A percentile compares a stretch with the other conserved stretches of the same genome.
phyloP scores from a whole-genome alignment of 2,888 invertebrate genomes.

The Antheraea assamensis region DNA sequence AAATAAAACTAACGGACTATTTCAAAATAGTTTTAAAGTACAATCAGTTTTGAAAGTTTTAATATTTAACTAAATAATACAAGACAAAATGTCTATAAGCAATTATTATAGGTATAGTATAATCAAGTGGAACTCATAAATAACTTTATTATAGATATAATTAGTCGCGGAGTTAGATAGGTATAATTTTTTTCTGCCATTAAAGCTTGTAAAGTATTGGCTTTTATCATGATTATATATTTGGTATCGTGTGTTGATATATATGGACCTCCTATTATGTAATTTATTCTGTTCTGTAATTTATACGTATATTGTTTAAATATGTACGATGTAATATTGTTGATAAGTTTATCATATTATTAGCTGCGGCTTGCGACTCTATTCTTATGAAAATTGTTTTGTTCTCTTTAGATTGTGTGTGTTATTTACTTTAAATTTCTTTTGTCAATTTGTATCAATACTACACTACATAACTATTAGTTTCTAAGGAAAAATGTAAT shows the following conservation, averaged over 20 bases:
- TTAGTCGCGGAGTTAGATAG: conserved; percentile 54
- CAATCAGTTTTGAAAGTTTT: conserved; percentile 36
- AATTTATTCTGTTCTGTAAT: conserved; percentile 11
- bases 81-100: conserved; percentile 62
- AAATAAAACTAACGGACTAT: conserved; percentile 46
- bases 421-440: too few species aligned
- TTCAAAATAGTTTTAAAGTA: conserved; percentile 46
- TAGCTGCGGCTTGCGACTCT: too few species aligned
- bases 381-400: not conserved
- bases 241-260: conserved; percentile 47
- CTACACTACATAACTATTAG: too few species aligned
- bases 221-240: conserved; percentile 43
- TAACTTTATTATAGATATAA: conserved; percentile 70
- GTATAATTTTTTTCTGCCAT: conserved; percentile 46
- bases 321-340: not conserved
- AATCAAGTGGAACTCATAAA: conserved; percentile 55
- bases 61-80: conserved; percentile 38
- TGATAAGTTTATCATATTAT: not conserved
- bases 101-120: conserved; percentile 55
- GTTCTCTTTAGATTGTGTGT: too few species aligned
- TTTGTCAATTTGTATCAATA: too few species aligned
- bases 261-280: conserved; percentile 41
- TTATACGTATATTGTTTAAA: not conserved
- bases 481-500: too few species aligned
- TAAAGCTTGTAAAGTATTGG: conserved; percentile 44